These are phyloP conservation scores for Trissolcus basalis DNA, from an alignment of 1,140 invertebrate species.

Conservation along the genomic window DNA sequence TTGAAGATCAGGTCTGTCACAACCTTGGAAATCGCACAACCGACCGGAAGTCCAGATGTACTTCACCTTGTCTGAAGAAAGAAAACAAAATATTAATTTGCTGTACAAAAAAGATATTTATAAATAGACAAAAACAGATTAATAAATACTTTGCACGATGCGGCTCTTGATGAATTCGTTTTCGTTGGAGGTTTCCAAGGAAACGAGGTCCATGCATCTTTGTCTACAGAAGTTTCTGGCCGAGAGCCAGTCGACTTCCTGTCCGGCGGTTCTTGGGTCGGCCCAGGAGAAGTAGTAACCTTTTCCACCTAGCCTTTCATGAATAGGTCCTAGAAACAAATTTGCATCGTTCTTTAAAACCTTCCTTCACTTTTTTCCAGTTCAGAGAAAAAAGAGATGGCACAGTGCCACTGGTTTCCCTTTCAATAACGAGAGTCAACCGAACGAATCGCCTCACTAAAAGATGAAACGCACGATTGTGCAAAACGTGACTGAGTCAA, in stretches of 20 bases:
- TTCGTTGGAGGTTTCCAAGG: conserved; percentile 86
- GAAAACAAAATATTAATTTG: conserved; percentile 5
- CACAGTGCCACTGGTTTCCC: conserved; percentile 11
- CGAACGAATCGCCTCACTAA: conserved; percentile 37
- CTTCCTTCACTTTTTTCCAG: background rate
- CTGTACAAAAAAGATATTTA: conserved; percentile 1
- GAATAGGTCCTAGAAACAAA: conserved; percentile 71
- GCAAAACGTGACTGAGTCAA: conserved; percentile 53
- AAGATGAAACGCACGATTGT: conserved; percentile 60
- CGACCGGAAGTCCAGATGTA: conserved; percentile 93
- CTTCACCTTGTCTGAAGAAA: conserved; percentile 78
- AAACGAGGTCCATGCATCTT: conserved; percentile 90
- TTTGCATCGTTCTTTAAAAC: background rate
- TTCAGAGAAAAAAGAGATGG: no score
- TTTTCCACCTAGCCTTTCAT: conserved; percentile 78
- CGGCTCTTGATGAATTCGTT: conserved; percentile 88
- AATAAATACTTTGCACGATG: conserved; percentile 80
- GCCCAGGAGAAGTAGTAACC: conserved; percentile 92
- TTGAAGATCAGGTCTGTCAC: conserved; percentile 85
- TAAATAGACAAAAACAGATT: conserved; percentile 3
- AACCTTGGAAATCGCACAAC: conserved; percentile 89
- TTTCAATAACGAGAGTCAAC: no score
- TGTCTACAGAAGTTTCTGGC: conserved; percentile 88
- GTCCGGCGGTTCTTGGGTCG: conserved; percentile 82
- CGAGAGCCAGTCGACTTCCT: conserved; percentile 87